These are phyloP conservation scores for Diaprepes abbreviatus DNA, from an alignment of 2,888 invertebrate species.

Conservation along the genomic window DNA sequence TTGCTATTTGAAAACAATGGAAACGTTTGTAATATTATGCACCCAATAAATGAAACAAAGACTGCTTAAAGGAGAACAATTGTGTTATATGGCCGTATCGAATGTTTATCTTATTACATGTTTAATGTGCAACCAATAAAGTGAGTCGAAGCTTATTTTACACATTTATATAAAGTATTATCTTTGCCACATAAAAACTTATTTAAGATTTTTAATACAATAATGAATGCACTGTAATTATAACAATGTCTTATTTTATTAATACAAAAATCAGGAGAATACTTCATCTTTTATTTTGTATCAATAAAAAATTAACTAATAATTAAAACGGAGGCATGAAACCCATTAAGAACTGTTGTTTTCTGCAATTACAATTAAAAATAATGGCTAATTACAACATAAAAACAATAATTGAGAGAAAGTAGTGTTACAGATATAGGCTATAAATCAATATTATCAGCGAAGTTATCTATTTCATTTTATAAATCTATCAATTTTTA, in stretches of 20 bases:
- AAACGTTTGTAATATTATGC: no score
- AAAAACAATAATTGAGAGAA: slow-evolving; percentile 46
- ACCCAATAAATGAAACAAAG: no score
- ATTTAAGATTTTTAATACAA: no score
- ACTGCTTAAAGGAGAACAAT: no score
- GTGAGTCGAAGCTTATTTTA: no score
- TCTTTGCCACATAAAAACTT: no score
- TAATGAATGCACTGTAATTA: background rate
- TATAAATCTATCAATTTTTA: slow-evolving; percentile 5
- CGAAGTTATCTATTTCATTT: slow-evolving; percentile 33
- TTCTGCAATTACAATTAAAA: slow-evolving; percentile 46
- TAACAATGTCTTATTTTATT: background rate
- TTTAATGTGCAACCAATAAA: no score
- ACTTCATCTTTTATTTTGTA: background rate
- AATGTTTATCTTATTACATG: no score
- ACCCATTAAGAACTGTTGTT: slow-evolving; percentile 42
- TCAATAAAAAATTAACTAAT: slow-evolving; percentile 26
- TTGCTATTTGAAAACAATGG: no score
- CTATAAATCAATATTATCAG: slow-evolving; percentile 42
- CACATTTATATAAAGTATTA: no score
- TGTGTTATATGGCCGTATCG: no score
- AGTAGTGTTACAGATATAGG: slow-evolving; percentile 45
- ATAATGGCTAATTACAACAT: slow-evolving; percentile 43
- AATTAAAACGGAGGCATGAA: slow-evolving; percentile 43
- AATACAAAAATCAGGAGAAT: background rate